Conservation (phyloP, 1,140 invertebrate genomes). For the Eciton burchellii region DNA sequence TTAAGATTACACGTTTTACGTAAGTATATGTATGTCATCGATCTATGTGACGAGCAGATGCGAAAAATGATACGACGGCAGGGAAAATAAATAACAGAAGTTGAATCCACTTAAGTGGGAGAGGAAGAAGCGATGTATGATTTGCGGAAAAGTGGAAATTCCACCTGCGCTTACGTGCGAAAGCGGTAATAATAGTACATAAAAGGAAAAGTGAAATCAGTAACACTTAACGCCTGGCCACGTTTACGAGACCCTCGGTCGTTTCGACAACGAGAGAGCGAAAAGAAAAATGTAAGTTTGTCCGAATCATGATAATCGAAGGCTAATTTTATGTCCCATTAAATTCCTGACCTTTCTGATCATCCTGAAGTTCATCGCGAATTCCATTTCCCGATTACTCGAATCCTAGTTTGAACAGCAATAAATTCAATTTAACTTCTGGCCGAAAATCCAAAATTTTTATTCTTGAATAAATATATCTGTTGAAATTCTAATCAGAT, state of each 20-base stretch:
- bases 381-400: too few species aligned
- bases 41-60: background rate
- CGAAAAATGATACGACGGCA: background rate
- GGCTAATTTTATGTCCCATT: background rate
- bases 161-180: constrained; percentile 6
- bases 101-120: background rate
- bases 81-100: background rate
- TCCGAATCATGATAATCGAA: background rate
- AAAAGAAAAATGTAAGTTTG: constrained; percentile 49
- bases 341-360: constrained; percentile 2
- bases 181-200: constrained; percentile 28
- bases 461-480: too few species aligned
- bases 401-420: too few species aligned
- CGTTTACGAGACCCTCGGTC: constrained; percentile 22
- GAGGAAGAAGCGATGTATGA: background rate
- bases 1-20: too few species aligned
- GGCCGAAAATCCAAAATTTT: background rate
- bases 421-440: too few species aligned
- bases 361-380: too few species aligned
- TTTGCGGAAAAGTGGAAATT: constrained; percentile 33
- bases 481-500: too few species aligned
- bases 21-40: too few species aligned
- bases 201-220: constrained; percentile 65
- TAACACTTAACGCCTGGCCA: constrained; percentile 54
- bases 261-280: constrained; percentile 25